These are phyloP conservation scores for Drosophila pandora DNA, from an alignment of 1,140 invertebrate species.

Conservation along the genomic window DNA sequence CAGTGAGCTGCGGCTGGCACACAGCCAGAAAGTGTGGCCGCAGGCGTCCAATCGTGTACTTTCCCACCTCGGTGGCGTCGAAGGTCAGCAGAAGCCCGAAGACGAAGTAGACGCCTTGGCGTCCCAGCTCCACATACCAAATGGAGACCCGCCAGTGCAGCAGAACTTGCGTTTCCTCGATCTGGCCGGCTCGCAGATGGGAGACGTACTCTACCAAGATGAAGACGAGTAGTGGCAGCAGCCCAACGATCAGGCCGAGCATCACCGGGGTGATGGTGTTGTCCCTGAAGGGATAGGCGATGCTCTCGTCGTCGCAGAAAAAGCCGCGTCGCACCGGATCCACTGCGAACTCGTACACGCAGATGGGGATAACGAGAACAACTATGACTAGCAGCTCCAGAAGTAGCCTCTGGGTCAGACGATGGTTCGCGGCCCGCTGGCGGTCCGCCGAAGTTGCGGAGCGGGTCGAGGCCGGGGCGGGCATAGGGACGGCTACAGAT, in stretches of 20 bases:
- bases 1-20: conserved; percentile 86
- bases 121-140: conserved; percentile 89
- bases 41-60: conserved; percentile 95
- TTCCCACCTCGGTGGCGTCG: conserved; percentile 94
- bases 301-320: conserved; percentile 97
- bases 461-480: neutral
- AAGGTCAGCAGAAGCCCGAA: conserved; percentile 93
- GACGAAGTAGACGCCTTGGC: conserved; percentile 89
- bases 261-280: conserved; percentile 92
- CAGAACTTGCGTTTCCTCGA: conserved; percentile 39
- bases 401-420: conserved; percentile 41
- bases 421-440: conserved; percentile 31
- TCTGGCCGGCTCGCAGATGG: conserved; percentile 41
- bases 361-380: conserved; percentile 85
- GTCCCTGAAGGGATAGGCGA: conserved; percentile 91
- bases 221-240: conserved; percentile 83
- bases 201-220: conserved; percentile 64
- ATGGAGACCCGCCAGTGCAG: conserved; percentile 84
- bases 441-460: neutral
- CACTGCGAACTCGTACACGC: conserved; percentile 89
- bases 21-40: conserved; percentile 95
- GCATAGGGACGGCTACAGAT: conserved; percentile 3
- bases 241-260: conserved; percentile 90
- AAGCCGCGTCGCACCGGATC: conserved; percentile 94
- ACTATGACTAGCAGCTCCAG: conserved; percentile 67